phyloP scores from a whole-genome alignment of 2,888 invertebrate species.

The Dicycla oo region DNA sequence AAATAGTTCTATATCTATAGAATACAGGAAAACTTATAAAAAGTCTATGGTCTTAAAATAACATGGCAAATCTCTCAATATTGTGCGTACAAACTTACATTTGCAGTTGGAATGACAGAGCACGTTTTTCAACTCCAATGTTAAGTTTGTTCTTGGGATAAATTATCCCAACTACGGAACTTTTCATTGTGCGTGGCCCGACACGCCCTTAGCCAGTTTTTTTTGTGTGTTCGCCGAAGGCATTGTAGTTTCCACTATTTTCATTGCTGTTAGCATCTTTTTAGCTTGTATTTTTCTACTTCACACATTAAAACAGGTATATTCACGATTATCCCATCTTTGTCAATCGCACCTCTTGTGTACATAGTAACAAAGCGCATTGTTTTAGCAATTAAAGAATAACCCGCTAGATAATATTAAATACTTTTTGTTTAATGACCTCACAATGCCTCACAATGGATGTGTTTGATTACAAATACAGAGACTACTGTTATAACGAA shows the following conservation, averaged over 20 bases:
- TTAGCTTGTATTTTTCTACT: neutral
- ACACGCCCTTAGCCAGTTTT: no score
- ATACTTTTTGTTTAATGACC: constrained; percentile 74
- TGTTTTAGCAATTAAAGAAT: constrained; percentile 79
- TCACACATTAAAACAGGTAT: constrained; percentile 20
- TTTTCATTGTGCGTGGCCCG: no score
- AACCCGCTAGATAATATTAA: constrained; percentile 77
- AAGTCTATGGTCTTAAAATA: no score
- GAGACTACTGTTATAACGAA: constrained; percentile 38
- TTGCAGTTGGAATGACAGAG: no score
- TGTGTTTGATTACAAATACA: constrained; percentile 61
- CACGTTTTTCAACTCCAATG: no score
- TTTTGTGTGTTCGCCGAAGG: neutral
- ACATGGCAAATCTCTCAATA: no score
- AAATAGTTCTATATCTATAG: no score
- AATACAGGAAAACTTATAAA: no score
- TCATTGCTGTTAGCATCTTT: neutral
- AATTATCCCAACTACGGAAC: no score
- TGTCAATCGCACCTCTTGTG: constrained; percentile 48
- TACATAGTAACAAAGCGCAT: constrained; percentile 76
- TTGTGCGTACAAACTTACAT: no score
- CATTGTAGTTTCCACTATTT: neutral
- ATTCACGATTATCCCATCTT: constrained; percentile 53
- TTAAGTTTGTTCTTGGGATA: no score
- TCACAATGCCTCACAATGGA: constrained; percentile 73